phyloP scores from a whole-genome alignment of 2,797 vertebrate genomes.

The Typhlichthys subterraneus region DNA sequence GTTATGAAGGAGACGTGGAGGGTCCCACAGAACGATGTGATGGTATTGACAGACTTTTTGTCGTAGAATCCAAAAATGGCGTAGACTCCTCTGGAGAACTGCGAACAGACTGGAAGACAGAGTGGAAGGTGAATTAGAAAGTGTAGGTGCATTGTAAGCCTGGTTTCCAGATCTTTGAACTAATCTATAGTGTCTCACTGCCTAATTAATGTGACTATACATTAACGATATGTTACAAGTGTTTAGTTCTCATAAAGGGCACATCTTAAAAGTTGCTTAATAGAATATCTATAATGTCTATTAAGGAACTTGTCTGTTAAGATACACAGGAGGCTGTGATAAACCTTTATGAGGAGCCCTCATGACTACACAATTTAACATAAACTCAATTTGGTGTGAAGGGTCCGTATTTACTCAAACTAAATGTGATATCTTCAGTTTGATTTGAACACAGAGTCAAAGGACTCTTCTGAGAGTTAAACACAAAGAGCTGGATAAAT shows the following conservation, averaged over 20 bases:
- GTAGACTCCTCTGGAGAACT: conserved; percentile 99
- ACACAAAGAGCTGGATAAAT: conserved; percentile 8
- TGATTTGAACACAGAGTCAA: conserved; percentile 18
- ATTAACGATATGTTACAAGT: too few species aligned
- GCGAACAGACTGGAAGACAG: conserved; percentile 89
- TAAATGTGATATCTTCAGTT: conserved; percentile 1
- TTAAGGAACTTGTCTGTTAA: conserved; percentile 40
- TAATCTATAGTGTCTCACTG: too few species aligned
- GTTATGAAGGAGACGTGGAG: conserved; percentile 99
- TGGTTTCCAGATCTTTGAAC: too few species aligned
- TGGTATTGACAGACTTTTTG: conserved; percentile 99
- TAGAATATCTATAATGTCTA: conserved; percentile 45
- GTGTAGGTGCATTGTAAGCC: too few species aligned
- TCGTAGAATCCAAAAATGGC: conserved; percentile 99
- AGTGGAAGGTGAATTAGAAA: neutral
- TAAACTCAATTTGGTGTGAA: neutral
- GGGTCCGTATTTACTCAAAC: too few species aligned
- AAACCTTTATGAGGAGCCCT: conserved; percentile 42
- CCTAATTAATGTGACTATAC: neutral
- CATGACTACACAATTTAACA: conserved; percentile 25
- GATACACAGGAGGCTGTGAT: conserved; percentile 21
- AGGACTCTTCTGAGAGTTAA: conserved; percentile 14
- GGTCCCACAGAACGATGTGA: conserved; percentile 97
- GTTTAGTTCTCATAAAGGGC: conserved; percentile 4
- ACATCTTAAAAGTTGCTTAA: conserved; percentile 42